Base-by-base conservation (phyloP, 2,888 invertebrate genomes). In the Zele albiditarsus region DNA sequence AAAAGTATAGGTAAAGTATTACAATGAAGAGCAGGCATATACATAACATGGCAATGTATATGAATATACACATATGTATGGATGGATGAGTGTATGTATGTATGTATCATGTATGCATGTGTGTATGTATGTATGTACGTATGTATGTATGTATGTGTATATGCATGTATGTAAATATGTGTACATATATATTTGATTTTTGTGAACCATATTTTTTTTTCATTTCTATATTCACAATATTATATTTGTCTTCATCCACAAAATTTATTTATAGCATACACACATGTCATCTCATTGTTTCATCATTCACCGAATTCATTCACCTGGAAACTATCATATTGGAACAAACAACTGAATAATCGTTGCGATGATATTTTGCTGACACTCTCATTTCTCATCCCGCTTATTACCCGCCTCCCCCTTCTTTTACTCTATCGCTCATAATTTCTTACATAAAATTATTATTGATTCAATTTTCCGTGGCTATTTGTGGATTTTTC, bases 1-100 rank as follows among this genome's bases (percentile, higher is more conserved):
- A 86, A 88, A 87, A 87, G 85, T 87, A 87, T 84, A 85, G 83
- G 84, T 87, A 84, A 84, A 84, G 80, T 85, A 84, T 86, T 84
- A 86, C 80, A 84, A 85, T 84, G 80, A 79, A 84, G 14, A 31
- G 82, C 81, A 82, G 82, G 80, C 83, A 81, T 84, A 60, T 71
- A 78, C 74, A 76, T 57, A 76, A 71, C 74, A 78, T 81, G 80
- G 81, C 80, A 83, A 81, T 81, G 76, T 82, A 82, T 74, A 76
- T 72, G 42, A 12, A 68, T 42, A 49, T 27, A 60, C 42, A 27
- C 53, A 23, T 38, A 38, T 38, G 12, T 38, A 38, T 38, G 8
- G 2, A 38, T 38, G 38, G 0, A 38, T 38, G 12, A 12, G 12
- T 38, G 12, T 12, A 38, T 38, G 38, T 38, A 38, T 38, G 12